Evolutionary conservation across 2,797 vertebrate species (phyloP), one percentile per base, ranked within the genome.

Genomic region (Urocyon cinereoargenteus): DNA sequence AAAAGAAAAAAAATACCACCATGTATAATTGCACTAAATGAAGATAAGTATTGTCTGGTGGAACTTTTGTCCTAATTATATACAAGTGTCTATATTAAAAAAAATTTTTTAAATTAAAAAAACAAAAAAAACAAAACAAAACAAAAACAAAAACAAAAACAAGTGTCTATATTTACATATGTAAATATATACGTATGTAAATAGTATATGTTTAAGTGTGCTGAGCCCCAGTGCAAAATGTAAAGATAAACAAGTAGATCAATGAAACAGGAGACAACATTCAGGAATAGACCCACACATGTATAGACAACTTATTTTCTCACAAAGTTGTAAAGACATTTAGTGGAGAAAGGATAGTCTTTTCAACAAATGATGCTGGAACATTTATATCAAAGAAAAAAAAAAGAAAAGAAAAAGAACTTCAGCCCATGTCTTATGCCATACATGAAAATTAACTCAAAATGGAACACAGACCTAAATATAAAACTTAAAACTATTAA

Each of bases 41-140:
- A 88, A 94, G n/a, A 4, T 51, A 87, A 92, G 2, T 61, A 83
- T 55, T 57, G 9, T 70, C 55, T 91, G 22, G 5, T 51, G 72
- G 91, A 94, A 95, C 18, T 75, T 59, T 77, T 92, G 34, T 53
- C 68, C n/a, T 90, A n/a, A 92, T 66, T 15, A 64, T 53, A 78
- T 12, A 57, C 59, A 15, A 26, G 12, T 53, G 10, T 36, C 34
- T 84, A 36, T 34, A 36, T 83, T 40, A n/a, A n/a, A n/a, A n/a
- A n/a, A n/a, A n/a, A n/a, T n/a, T n/a, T n/a, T n/a, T n/a, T n/a
- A n/a, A n/a, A n/a, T n/a, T n/a, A n/a, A n/a, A n/a, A n/a, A n/a
- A n/a, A n/a, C n/a, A n/a, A n/a, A n/a, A n/a, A n/a, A n/a, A n/a
- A n/a, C n/a, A n/a, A n/a, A n/a, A n/a, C n/a, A n/a, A n/a, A n/a